Evolutionary conservation across 2,797 vertebrate genomes (phyloP), one percentile per base, ranked within the genome.

Genomic region (Syncerus caffer): DNA sequence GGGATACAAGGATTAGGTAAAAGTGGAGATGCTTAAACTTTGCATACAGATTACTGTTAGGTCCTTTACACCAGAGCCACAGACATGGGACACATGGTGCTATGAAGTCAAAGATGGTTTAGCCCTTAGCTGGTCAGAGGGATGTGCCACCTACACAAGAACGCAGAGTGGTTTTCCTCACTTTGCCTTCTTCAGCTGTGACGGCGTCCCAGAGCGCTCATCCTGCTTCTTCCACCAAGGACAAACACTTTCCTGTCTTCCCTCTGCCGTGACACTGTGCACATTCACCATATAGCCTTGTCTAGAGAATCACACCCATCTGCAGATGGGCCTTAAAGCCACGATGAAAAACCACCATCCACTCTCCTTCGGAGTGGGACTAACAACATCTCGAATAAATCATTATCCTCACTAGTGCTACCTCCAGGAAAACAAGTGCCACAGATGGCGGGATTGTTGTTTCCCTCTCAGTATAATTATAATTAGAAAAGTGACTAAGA

Each of bases 401-500:
- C 93, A 97, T 92, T 85, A 64, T 94, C 90, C 93, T 92, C 90
- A 85, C 95, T 9, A 19, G n/a, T 5, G 80, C 64, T 76, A 85
- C 90, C 97, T 96, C 95, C 55, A 82, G 93, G 60, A 38, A 60
- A 93, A 62, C 58, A 50, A 96, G 89, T 42, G 38, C 93, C 96
- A 76, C 95, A 97, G 97, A 96, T 93, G 95, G 89, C 84, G 14
- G 71, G 9, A 27, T 3, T 27, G 31, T 25, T 31, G 8, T 9
- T 27, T 74, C 50, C 71, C 51, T 88, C 78, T 90, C 83, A 47
- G 34, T 71, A 67, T 93, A 96, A 97, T 98, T 96, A 96, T 90
- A 97, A 91, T 93, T 76, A 88, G 85, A 78, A 97, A 95, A 98
- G 93, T 95, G 94, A 95, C 97, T 80, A 86, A 93, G 62, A 85